Evolutionary conservation across 2,797 vertebrate species (phyloP), one percentile per base, ranked within the genome.

Genomic region (Urocyon cinereoargenteus): DNA sequence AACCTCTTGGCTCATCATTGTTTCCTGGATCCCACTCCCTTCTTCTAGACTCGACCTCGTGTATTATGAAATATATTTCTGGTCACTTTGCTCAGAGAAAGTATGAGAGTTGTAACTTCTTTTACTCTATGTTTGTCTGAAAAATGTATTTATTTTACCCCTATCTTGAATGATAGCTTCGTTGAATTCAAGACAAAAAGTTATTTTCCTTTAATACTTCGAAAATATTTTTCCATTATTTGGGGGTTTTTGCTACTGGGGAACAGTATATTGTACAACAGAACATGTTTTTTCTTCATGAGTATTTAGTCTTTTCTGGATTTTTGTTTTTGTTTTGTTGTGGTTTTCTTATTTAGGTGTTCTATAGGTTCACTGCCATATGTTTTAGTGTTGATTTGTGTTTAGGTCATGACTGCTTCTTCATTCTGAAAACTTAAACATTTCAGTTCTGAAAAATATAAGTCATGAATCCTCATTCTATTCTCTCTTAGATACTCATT

Each of bases 211-310:
- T 92, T 36, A 75, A 2, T 88, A 59, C 40, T 89, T 85, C n/a
- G 59, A 62, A 96, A 94, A 82, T n/a, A 89, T 31, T 40, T 34
- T 89, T 40, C 24, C 55, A n/a, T 86, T 83, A 26, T 61, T 81
- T 86, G 2, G 15, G 7, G 3, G n/a, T 26, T 55, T 92, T 96
- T 90, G 49, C 75, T 73, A 40, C 85, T 68, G 24, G 51, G 40
- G 34, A 77, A 45, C 26, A 87, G 59, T 72, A 12, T 49, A 55
- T n/a, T 73, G 36, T 73, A 31, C 40, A 59, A 15, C 49, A 68
- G 68, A 91, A 26, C 40, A 45, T 81, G 86, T 6, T 51, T 86
- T 72, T 70, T 91, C 68, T 81, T 34, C 12, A 22, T 51, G 62
- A 61, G 34, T 34, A 72, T 79, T 82, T 49, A 26, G 40, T 62